Evolutionary conservation across 1,140 invertebrate genomes (phyloP).

Genomic region (Manduca sexta): DNA sequence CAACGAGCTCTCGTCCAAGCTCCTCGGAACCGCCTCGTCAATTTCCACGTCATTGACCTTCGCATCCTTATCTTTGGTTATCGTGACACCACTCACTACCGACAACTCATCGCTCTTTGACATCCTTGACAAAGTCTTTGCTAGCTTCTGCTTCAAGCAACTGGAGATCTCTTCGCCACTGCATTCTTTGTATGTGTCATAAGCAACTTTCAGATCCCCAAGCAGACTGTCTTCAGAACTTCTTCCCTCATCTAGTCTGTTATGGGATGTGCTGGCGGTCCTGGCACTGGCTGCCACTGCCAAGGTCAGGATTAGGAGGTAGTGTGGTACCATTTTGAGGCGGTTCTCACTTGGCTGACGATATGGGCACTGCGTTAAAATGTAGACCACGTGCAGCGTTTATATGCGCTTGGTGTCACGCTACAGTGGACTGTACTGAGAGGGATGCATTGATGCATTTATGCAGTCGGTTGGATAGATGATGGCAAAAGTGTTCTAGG

Average conservation of each 20-base stretch:
- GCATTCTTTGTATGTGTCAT: constrained; percentile 82
- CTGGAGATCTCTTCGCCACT: constrained; percentile 78
- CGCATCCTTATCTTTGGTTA: constrained; percentile 76
- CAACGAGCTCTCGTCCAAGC: constrained; percentile 80
- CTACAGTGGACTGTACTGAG: constrained; percentile 51
- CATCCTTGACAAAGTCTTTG: constrained; percentile 81
- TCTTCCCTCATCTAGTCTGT: constrained; percentile 53
- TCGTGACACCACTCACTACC: constrained; percentile 81
- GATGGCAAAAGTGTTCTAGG: background rate
- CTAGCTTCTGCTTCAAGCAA: constrained; percentile 84
- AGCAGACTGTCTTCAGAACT: constrained; percentile 62
- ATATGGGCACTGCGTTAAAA: constrained; percentile 53
- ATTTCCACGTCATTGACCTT: constrained; percentile 42
- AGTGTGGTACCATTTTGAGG: constrained; percentile 61
- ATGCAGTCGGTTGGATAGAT: constrained; percentile 32
- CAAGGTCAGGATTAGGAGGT: constrained; percentile 61
- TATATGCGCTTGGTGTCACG: constrained; percentile 69
- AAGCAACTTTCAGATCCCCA: constrained; percentile 62
- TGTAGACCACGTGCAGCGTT: constrained; percentile 48
- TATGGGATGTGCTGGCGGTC: constrained; percentile 56
- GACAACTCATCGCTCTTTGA: constrained; percentile 76
- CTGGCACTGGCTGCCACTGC: constrained; percentile 55
- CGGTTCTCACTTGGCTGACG: constrained; percentile 45
- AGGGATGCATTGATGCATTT: constrained; percentile 67
- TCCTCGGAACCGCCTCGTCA: constrained; percentile 78